Percentiles rank a stretch among this genome's conserved stretches.
phyloP scores from a whole-genome alignment of 2,888 invertebrate species.

The Pollenia angustigena region DNA sequence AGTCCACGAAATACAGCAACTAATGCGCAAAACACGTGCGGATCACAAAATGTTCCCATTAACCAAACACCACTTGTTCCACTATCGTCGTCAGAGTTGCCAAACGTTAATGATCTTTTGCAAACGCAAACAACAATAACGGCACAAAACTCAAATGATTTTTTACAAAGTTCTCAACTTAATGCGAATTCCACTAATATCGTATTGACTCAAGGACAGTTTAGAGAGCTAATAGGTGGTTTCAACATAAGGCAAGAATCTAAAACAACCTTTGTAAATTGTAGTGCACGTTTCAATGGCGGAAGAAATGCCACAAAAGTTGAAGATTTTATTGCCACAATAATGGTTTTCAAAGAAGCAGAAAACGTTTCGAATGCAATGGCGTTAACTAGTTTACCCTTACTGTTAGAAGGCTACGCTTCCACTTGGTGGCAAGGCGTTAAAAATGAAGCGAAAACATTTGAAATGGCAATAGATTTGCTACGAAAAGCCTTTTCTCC shows the following conservation, averaged over 20 bases:
- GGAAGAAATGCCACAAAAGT: conserved; percentile 39
- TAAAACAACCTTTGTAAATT: no score
- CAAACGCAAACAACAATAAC: no score
- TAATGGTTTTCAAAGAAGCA: conserved; percentile 43
- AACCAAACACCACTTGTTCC: no score
- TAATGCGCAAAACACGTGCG: no score
- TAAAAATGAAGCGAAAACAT: conserved; percentile 26
- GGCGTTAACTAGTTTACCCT: conserved; percentile 44
- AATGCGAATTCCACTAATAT: neutral
- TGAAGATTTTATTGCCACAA: conserved; percentile 58
- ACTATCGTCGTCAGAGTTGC: no score
- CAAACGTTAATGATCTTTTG: no score
- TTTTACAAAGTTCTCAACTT: no score
- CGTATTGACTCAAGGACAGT: conserved; percentile 22
- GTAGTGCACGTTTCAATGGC: no score
- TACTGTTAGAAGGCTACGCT: conserved; percentile 52
- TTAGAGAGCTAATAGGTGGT: neutral
- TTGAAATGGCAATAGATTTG: conserved; percentile 12
- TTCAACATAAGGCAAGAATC: neutral
- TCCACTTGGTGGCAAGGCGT: conserved; percentile 60
- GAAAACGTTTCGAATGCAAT: conserved; percentile 14
- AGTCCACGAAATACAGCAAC: no score
- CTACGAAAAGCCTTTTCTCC: conserved; percentile 23
- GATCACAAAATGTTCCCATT: no score
- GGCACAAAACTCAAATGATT: no score